Conservation (phyloP, 1,140 invertebrate species). For the Araneus ventricosus region DNA sequence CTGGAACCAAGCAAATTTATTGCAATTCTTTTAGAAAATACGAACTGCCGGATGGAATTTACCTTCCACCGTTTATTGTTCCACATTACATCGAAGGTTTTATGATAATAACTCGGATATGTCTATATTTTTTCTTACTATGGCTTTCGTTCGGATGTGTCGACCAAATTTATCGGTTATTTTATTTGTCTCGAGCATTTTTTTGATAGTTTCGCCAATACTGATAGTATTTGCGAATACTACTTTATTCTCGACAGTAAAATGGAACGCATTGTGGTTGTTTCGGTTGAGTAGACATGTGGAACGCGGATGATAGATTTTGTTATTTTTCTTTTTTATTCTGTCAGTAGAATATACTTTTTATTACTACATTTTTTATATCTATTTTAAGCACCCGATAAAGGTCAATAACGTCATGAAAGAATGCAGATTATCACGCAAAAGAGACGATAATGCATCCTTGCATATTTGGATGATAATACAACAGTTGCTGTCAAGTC, state of each 20-base stretch:
- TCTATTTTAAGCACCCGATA: slow-evolving; percentile 15
- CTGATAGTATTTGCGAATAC: slow-evolving; percentile 29
- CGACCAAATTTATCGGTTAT: slow-evolving; percentile 17
- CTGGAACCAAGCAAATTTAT: slow-evolving; percentile 18
- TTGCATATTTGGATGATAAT: not conserved
- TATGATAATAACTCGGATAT: slow-evolving; percentile 26
- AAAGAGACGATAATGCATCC: not conserved
- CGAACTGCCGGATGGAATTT: not conserved
- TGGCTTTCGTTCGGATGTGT: slow-evolving; percentile 6
- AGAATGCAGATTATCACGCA: not conserved
- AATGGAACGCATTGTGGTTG: slow-evolving; percentile 25
- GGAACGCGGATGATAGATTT: slow-evolving; percentile 5
- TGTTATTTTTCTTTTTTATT: not conserved
- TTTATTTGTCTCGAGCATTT: slow-evolving; percentile 26
- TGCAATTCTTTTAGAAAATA: slow-evolving; percentile 12
- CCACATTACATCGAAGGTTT: slow-evolving; percentile 37
- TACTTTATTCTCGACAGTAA: not conserved
- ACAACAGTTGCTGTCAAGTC: not conserved
- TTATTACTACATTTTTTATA: slow-evolving; percentile 28
- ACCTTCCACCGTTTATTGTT: slow-evolving; percentile 16
- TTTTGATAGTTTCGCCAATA: slow-evolving; percentile 13
- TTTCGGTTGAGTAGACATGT: slow-evolving; percentile 26
- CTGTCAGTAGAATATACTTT: slow-evolving; percentile 4
- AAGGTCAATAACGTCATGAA: slow-evolving; percentile 40
- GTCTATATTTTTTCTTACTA: not conserved